phyloP scores from a whole-genome alignment of 2,888 invertebrate species.

The Mesopsocus fuscifrons region DNA sequence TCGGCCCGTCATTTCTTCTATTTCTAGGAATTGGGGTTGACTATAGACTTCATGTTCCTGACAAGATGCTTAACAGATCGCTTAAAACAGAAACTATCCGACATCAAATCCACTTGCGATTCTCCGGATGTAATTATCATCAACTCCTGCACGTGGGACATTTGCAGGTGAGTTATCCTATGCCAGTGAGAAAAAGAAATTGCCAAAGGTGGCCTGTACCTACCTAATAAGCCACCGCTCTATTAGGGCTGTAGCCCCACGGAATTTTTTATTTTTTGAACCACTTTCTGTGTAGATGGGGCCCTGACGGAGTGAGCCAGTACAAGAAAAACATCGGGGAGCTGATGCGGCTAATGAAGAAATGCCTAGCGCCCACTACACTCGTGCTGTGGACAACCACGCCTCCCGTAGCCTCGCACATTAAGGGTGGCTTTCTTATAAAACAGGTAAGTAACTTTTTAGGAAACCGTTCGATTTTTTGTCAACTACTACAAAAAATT shows the following conservation, averaged over 20 bases:
- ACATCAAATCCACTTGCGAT: constrained; percentile 17
- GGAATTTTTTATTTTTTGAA: too few species aligned
- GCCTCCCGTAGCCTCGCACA: constrained; percentile 25
- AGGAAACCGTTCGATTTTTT: too few species aligned
- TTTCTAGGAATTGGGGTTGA: constrained; percentile 17
- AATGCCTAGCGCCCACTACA: constrained; percentile 22
- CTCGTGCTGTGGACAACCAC: constrained; percentile 30
- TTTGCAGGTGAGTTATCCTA: constrained; percentile 22
- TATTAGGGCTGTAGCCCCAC: too few species aligned
- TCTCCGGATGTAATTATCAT: constrained; percentile 28
- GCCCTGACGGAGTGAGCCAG: constrained; percentile 20
- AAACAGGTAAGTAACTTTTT: too few species aligned
- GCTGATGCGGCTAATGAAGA: constrained; percentile 23
- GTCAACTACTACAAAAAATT: too few species aligned
- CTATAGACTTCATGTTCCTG: constrained; percentile 24
- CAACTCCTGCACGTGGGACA: constrained; percentile 30
- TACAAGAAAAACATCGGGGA: constrained; percentile 27
- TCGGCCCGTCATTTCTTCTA: constrained; percentile 15
- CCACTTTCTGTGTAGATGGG: too few species aligned
- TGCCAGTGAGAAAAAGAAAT: too few species aligned
- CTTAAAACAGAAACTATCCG: constrained; percentile 23
- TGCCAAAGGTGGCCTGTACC: too few species aligned
- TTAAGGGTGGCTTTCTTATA: constrained; percentile 28
- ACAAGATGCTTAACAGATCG: constrained; percentile 25
- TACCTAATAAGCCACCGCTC: too few species aligned